phyloP scores from a whole-genome alignment of 1,140 invertebrate genomes.

The Idris sp. region DNA sequence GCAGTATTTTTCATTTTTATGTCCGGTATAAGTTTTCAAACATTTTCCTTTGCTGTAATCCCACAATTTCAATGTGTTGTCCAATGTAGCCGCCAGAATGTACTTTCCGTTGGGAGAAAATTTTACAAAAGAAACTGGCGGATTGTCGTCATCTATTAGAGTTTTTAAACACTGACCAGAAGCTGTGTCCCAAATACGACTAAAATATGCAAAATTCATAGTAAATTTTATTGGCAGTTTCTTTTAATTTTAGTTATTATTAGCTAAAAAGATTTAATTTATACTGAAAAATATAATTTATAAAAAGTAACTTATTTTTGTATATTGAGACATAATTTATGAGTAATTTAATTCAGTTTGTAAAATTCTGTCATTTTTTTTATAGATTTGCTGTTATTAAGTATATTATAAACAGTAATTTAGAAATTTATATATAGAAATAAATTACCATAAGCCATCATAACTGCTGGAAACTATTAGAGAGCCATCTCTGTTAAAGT shows the following conservation, averaged over 20 bases:
- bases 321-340: no score
- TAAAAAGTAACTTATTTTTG: no score
- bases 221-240: no score
- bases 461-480: conserved; percentile 99
- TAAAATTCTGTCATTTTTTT: no score
- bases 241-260: no score
- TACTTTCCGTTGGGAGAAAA: conserved; percentile 99
- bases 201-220: conserved; percentile 80
- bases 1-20: conserved; percentile 99
- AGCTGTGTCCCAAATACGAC: conserved; percentile 99
- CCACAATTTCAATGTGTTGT: conserved; percentile 99
- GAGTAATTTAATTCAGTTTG: no score
- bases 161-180: conserved; percentile 99
- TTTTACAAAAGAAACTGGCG: conserved; percentile 99
- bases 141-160: conserved; percentile 98
- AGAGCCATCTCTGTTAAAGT: conserved; percentile 99
- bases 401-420: no score
- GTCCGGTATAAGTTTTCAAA: conserved; percentile 98
- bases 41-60: conserved; percentile 99
- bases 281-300: no score
- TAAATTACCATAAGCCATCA: conserved; percentile 95
- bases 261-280: no score
- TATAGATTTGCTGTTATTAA: no score
- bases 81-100: conserved; percentile 97
- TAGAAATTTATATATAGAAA: no score